A percentile compares a stretch with the other conserved stretches of the same genome.
Conservation (phyloP, 2,113 vertebrate species). For the Aythya baeri region DNA sequence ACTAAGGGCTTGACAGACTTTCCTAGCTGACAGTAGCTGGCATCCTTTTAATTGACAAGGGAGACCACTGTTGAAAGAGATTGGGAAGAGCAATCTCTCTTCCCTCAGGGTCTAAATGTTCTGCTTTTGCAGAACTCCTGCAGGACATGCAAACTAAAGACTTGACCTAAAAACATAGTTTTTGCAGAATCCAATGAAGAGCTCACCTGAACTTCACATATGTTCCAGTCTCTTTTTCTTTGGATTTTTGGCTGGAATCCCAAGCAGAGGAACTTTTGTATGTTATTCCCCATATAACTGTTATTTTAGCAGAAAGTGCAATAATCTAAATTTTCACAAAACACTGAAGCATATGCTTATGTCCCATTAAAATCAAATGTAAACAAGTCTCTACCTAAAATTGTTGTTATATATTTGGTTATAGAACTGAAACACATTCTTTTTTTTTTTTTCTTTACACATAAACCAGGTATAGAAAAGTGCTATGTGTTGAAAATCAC, state of each 20-base stretch:
- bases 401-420: not conserved
- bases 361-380: not conserved
- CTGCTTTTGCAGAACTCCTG: conserved; percentile 38
- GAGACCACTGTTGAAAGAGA: conserved; percentile 48
- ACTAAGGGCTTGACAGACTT: conserved; percentile 40
- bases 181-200: not conserved
- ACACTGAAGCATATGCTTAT: not conserved
- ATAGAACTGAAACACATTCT: rapidly evolving
- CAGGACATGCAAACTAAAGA: conserved; percentile 9
- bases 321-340: not conserved
- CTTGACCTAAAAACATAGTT: not conserved
- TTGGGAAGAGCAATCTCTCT: conserved; percentile 21
- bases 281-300: not conserved
- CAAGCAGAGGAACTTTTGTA: not conserved
- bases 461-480: not conserved
- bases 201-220: not conserved
- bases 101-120: conserved; percentile 33
- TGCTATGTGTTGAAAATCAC: not conserved
- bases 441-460: not conserved
- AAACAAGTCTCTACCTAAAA: not conserved
- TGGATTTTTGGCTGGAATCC: not conserved
- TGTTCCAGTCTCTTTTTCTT: not conserved
- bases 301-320: not conserved
- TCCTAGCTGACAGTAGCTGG: conserved; percentile 35
- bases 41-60: conserved; percentile 57